Evolutionary conservation across 2,797 vertebrate genomes (phyloP).

Genomic region (Fistularia commersonii): DNA sequence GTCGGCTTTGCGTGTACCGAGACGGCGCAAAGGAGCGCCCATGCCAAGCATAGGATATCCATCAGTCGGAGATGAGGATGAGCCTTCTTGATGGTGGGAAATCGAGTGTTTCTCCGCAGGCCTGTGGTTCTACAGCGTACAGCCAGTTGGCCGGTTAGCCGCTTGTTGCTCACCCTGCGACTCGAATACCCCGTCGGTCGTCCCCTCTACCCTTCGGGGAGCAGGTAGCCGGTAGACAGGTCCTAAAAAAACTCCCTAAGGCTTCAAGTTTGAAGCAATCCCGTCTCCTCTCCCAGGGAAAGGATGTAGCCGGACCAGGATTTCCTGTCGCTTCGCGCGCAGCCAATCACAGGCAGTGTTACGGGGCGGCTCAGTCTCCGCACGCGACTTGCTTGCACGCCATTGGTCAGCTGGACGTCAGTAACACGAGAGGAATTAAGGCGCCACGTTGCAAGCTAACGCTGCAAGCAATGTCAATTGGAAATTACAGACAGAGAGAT

Average conservation of each 20-base stretch:
- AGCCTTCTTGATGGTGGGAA: constrained; percentile 2
- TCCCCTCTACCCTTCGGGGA: background rate
- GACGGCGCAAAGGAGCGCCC: constrained; percentile 58
- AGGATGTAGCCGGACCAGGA: constrained; percentile 49
- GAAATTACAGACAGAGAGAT: background rate
- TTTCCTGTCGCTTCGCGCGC: constrained; percentile 42
- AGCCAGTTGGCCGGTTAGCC: background rate
- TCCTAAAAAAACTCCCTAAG: background rate
- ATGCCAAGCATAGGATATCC: constrained; percentile 55
- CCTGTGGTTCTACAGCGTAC: constrained; percentile 16
- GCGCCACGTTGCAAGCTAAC: constrained; percentile 78
- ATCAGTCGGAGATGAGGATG: constrained; percentile 44
- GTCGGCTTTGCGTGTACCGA: constrained; percentile 81
- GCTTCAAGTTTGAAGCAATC: constrained; percentile 27
- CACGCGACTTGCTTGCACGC: constrained; percentile 2
- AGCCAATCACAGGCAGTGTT: constrained; percentile 54
- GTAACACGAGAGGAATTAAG: constrained; percentile 48
- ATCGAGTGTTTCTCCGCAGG: constrained; percentile 13
- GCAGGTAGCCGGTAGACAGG: background rate
- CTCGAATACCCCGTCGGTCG: background rate
- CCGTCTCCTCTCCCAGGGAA: constrained; percentile 33
- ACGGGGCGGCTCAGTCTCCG: background rate
- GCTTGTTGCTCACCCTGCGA: constrained; percentile 2
- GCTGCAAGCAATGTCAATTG: background rate
- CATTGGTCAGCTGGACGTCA: constrained; percentile 55